Conservation (phyloP, 2,113 vertebrate species). For the Plotosus lineatus region DNA sequence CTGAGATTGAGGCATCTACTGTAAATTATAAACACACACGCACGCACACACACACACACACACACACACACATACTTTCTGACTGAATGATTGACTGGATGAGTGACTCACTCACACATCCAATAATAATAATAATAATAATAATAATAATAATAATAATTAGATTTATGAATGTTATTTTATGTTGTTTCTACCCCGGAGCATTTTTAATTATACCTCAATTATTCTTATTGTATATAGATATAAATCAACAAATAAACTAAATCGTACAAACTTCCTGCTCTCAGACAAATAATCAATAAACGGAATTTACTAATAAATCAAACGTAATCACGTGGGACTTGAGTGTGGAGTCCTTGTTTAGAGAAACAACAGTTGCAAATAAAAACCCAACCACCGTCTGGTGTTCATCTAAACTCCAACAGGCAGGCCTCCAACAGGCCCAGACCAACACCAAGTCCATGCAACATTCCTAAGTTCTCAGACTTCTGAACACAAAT, state of each 20-base stretch:
- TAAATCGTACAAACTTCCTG: background rate
- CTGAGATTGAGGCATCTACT: conserved; percentile 5
- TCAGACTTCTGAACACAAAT: too few relatives aligned
- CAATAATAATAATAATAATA: background rate
- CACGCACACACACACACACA: background rate
- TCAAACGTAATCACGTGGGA: background rate
- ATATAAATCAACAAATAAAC: background rate
- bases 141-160: background rate
- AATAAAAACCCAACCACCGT: conserved; percentile 15
- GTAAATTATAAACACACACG: background rate
- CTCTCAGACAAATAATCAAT: background rate
- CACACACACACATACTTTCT: background rate
- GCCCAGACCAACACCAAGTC: background rate
- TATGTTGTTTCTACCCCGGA: background rate
- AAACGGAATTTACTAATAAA: background rate
- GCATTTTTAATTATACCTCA: background rate
- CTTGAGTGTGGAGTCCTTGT: background rate
- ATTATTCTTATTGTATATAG: background rate
- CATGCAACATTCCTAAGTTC: background rate
- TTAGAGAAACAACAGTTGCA: background rate
- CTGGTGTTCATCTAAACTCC: conserved; percentile 23
- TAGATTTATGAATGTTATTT: background rate
- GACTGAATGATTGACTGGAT: too few relatives aligned
- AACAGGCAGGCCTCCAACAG: conserved; percentile 21
- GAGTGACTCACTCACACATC: conserved; percentile 23